Base-by-base conservation (phyloP, 2,888 invertebrate genomes). In the Lycophotia porphyrea region DNA sequence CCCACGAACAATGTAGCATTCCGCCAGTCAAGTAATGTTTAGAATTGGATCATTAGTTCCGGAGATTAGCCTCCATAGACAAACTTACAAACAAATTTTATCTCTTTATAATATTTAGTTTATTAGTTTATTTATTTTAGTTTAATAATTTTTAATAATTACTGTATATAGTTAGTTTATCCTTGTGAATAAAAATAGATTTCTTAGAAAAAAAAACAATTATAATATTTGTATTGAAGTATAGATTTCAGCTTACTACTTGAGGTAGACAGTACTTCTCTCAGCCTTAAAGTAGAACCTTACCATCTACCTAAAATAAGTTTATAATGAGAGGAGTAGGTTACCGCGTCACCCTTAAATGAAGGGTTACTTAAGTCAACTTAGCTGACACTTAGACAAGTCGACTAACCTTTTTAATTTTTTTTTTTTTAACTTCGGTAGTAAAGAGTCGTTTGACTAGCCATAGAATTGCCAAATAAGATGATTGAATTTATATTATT, bases 321-420 rank as follows among this genome's bases (percentile, higher is more conserved):
- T 55, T 42, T 61, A 49, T 69, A 70, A 70, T 65, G 34, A 74
- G 68, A 49, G 31, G 60, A 81, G 47, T 71, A 36, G 70, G 85
- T 82, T 76, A 85, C 55, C 31, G 34, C 21, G 39, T 55, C 39
- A 27, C 47, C 34, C 60, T 71, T 31, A 69, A 61, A 13, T 60
- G 63, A 84, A 68, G 49, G 81, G 74, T 73, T 52, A 80, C 80
- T 71, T 66, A 67, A 52, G 71, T 47, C 34, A 60, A 76, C 81
- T 81, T 52, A 9, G 21, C 31, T 60, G 58, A 34, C 58, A 34
- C 58, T 77, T 52, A 66, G 52, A 64, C 21, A 63, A 31, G 47
- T 65, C 31, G 18, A 9, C 11, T n/a, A 31, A 71, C 55, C 47
- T 66, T 79, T 60, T n/a, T n/a, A n/a, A n/a, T n/a, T n/a, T n/a